These are phyloP conservation scores for Todiramphus chloris DNA, from an alignment of 2,113 vertebrate species.

Conservation along the genomic window DNA sequence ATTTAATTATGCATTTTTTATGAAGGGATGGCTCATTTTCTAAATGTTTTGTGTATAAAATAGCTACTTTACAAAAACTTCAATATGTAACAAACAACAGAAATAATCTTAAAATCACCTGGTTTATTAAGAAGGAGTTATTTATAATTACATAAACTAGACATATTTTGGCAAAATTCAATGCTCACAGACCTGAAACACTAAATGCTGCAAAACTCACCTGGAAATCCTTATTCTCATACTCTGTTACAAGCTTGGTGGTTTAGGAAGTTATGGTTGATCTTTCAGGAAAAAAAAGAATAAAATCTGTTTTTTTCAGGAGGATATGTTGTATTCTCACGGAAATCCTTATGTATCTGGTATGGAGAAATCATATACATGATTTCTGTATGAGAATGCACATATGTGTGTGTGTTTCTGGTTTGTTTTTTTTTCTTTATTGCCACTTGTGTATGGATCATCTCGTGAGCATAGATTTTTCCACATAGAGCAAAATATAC, in stretches of 20 bases:
- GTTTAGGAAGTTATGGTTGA: neutral
- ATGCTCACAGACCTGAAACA: neutral
- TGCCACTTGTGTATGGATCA: neutral
- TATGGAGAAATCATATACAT: neutral
- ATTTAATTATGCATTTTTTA: neutral
- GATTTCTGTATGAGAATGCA: neutral
- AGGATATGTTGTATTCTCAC: neutral
- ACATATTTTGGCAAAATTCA: neutral
- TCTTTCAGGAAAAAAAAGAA: neutral
- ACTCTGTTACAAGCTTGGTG: neutral
- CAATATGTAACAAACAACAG: neutral
- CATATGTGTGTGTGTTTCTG: neutral
- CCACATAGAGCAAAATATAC: neutral
- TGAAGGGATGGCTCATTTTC: neutral
- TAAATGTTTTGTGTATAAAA: neutral
- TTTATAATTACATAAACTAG: neutral
- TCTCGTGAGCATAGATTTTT: neutral
- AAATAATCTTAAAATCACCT: neutral
- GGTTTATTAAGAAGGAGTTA: neutral
- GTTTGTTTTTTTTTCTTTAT: neutral
- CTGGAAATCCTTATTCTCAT: neutral
- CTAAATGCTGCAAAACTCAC: neutral
- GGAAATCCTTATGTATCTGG: neutral
- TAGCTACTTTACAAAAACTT: neutral
- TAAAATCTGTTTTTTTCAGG: neutral